A percentile compares a stretch with the other conserved stretches of the same genome.
These are phyloP conservation scores for Strongylocentrotus purpuratus DNA, from an alignment of 35 echinoderm and acorn worm species.

Conservation along the genomic window DNA sequence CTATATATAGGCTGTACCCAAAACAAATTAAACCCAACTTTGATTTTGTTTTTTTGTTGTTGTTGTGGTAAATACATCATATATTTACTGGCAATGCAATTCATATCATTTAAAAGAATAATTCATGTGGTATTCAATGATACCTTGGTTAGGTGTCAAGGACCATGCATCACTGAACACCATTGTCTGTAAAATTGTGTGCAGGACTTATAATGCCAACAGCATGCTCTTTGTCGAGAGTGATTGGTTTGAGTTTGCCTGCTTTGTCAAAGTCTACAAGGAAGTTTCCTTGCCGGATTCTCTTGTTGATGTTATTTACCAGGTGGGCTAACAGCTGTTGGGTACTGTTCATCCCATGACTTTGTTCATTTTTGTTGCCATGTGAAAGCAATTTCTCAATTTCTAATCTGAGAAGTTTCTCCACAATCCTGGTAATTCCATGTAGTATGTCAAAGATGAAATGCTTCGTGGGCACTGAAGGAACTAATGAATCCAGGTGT, in stretches of 20 bases:
- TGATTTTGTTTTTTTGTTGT: too few relatives aligned
- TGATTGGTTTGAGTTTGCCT: conserved; percentile 60
- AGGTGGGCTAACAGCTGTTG: conserved; percentile 27
- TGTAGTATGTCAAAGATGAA: conserved; percentile 55
- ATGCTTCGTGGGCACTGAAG: conserved; percentile 45
- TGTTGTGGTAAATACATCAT: too few relatives aligned
- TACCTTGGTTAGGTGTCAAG: too few relatives aligned
- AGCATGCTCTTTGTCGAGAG: conserved; percentile 61
- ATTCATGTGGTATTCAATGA: too few relatives aligned
- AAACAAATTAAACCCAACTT: too few relatives aligned
- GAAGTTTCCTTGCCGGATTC: conserved; percentile 64
- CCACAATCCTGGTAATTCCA: conserved; percentile 55
- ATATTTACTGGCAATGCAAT: too few relatives aligned
- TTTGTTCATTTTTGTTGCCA: conserved; percentile 33
- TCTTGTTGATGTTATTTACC: conserved; percentile 60
- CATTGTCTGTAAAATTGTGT: too few relatives aligned
- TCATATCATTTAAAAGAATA: too few relatives aligned
- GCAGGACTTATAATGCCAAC: conserved; percentile 47
- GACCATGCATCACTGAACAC: too few relatives aligned
- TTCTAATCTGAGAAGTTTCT: conserved; percentile 61
- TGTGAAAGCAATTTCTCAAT: conserved; percentile 45
- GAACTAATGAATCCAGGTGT: conserved; percentile 12
- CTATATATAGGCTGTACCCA: too few relatives aligned
- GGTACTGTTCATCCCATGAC: not conserved
- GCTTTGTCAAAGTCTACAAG: conserved; percentile 57